Evolutionary conservation across 2,113 vertebrate species (phyloP).

Genomic region (Hyperopisus bebe): DNA sequence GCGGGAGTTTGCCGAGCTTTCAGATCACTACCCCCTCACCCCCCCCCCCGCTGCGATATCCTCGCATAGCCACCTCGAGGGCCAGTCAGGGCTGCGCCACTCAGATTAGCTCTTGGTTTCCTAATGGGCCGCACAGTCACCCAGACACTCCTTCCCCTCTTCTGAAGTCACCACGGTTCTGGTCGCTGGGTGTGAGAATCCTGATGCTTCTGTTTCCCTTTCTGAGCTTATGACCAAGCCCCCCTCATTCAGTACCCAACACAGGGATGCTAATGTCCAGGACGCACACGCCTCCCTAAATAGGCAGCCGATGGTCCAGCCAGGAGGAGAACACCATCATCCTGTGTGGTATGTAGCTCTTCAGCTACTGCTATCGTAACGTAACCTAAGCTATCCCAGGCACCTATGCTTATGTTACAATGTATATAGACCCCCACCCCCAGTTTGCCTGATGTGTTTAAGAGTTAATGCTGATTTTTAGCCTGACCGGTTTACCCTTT

Average conservation of each 20-base stretch:
- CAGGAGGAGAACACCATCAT: neutral
- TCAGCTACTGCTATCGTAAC: neutral
- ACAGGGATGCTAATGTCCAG: neutral
- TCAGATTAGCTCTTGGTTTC: slow-evolving; percentile 34
- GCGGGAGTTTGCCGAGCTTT: slow-evolving; percentile 22
- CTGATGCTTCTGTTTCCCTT: neutral
- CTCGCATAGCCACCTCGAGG: slow-evolving; percentile 53
- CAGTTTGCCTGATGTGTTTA: slow-evolving; percentile 45
- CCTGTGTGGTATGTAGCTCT: neutral
- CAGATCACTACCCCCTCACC: neutral
- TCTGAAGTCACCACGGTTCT: neutral
- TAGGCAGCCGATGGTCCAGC: neutral
- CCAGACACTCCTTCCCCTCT: neutral
- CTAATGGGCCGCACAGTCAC: slow-evolving; percentile 27
- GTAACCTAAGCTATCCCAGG: neutral
- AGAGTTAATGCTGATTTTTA: slow-evolving; percentile 54
- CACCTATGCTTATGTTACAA: neutral
- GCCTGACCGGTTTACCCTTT: slow-evolving; percentile 57
- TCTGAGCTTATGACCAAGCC: neutral
- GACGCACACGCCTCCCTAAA: neutral
- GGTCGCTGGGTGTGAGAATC: neutral
- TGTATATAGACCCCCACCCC: neutral
- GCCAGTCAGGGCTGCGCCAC: slow-evolving; percentile 47
- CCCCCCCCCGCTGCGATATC: slow-evolving; percentile 46
- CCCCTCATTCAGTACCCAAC: neutral